These are phyloP conservation scores for Leptobrachium leishanense DNA, from an alignment of 2,113 vertebrate genomes.

Conservation along the genomic window DNA sequence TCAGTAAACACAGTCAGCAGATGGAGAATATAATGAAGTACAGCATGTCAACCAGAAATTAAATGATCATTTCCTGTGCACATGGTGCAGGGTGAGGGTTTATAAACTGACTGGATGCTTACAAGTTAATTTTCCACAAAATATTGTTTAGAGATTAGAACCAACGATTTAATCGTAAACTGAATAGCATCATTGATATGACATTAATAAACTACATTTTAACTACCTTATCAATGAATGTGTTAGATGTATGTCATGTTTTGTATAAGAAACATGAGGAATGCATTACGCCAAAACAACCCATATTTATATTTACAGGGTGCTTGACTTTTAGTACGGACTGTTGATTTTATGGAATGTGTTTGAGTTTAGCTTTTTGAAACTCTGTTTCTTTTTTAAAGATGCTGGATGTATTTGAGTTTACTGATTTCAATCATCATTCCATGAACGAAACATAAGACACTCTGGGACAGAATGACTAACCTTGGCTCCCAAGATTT, in stretches of 20 bases:
- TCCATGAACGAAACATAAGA: conserved; percentile 2
- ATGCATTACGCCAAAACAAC: neutral
- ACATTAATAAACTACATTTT: neutral
- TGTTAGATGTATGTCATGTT: neutral
- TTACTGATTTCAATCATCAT: conserved; percentile 11
- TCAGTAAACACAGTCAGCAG: too few relatives aligned
- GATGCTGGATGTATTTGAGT: conserved; percentile 12
- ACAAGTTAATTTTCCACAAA: too few relatives aligned
- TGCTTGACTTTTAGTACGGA: neutral
- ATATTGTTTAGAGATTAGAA: too few relatives aligned
- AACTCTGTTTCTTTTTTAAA: conserved; percentile 9
- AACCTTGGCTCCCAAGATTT: too few relatives aligned
- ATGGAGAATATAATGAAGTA: too few relatives aligned
- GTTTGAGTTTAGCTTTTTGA: conserved; percentile 19
- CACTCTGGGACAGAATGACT: neutral
- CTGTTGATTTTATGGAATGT: neutral
- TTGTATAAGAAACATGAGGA: neutral
- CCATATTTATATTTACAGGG: neutral
- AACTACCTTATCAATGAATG: neutral
- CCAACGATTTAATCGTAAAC: too few relatives aligned
- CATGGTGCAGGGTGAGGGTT: too few relatives aligned
- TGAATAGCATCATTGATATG: too few relatives aligned
- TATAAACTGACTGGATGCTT: too few relatives aligned
- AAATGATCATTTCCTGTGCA: too few relatives aligned
- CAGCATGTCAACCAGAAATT: too few relatives aligned